Conservation (phyloP, 2,888 invertebrate genomes). For the Caenorhabditis sulstoni region DNA sequence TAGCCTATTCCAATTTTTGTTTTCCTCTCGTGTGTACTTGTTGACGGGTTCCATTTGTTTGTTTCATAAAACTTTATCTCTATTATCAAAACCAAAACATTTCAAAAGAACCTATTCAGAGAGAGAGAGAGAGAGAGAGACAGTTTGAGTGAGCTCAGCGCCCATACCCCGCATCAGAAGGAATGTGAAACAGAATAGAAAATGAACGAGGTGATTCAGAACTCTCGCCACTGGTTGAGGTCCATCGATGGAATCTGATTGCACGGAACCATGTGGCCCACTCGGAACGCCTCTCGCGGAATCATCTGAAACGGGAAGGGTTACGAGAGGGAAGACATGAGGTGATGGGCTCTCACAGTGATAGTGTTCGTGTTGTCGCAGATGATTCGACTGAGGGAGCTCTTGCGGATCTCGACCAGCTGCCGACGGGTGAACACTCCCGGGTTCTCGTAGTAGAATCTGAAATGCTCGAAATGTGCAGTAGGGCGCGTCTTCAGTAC, state of each 20-base stretch:
- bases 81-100: slow-evolving; percentile 5
- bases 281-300: slow-evolving; percentile 79
- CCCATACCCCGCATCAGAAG: slow-evolving; percentile 56
- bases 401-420: slow-evolving; percentile 89
- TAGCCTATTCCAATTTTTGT: neutral
- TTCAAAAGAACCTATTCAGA: slow-evolving; percentile 12
- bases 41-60: slow-evolving; percentile 27
- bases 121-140: slow-evolving; percentile 24
- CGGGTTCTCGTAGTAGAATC: slow-evolving; percentile 83
- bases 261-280: slow-evolving; percentile 77
- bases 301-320: slow-evolving; percentile 62
- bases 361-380: slow-evolving; percentile 91
- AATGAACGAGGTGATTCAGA: slow-evolving; percentile 32
- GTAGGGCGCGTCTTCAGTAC: slow-evolving; percentile 5
- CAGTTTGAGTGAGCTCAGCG: slow-evolving; percentile 31
- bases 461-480: slow-evolving; percentile 32
- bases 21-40: neutral
- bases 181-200: slow-evolving; percentile 37
- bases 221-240: slow-evolving; percentile 77
- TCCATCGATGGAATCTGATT: slow-evolving; percentile 79
- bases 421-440: slow-evolving; percentile 83
- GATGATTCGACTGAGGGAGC: slow-evolving; percentile 89
- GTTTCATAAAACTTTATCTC: slow-evolving; percentile 41
- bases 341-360: slow-evolving; percentile 51
- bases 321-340: neutral